A percentile compares a stretch with the other conserved stretches of the same genome.
phyloP scores from a whole-genome alignment of 2,113 vertebrate genomes.

The Melanerpes formicivorus region DNA sequence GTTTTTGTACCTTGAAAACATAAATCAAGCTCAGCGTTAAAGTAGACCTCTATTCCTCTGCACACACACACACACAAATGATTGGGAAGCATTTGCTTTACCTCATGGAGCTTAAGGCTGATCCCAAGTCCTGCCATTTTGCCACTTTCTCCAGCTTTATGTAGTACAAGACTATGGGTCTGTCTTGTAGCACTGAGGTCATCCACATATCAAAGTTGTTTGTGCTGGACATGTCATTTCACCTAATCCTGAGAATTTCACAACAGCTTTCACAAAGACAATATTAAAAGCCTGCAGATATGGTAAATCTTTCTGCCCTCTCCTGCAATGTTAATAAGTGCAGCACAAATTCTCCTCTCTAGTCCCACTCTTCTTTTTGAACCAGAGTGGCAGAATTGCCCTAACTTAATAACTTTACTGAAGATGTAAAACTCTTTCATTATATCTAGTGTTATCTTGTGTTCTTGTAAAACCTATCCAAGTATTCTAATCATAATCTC shows the following conservation, averaged over 20 bases:
- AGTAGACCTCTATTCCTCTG: not conserved
- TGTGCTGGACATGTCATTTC: not conserved
- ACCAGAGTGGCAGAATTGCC: not conserved
- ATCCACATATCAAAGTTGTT: not conserved
- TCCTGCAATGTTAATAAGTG: not conserved
- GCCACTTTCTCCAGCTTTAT: not conserved
- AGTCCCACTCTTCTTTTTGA: not conserved
- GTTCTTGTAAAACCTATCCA: not conserved
- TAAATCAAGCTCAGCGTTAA: not conserved
- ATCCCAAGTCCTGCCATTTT: not conserved
- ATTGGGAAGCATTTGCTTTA: not conserved
- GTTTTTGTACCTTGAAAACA: not conserved
- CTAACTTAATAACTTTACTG: not conserved
- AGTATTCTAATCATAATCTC: not conserved
- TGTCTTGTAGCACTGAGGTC: not conserved
- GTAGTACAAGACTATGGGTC: not conserved
- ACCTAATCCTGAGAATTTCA: not conserved
- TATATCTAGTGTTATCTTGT: not conserved
- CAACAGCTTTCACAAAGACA: not conserved
- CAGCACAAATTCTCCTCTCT: not conserved
- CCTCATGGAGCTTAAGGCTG: not conserved
- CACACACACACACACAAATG: not conserved
- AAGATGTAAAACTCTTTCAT: not conserved
- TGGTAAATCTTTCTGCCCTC: not conserved
- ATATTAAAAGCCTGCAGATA: not conserved